These are phyloP conservation scores for Ephydatia muelleri DNA, from an alignment of 37 sponge, comb jelly and placozoan species.

Conservation along the genomic window DNA sequence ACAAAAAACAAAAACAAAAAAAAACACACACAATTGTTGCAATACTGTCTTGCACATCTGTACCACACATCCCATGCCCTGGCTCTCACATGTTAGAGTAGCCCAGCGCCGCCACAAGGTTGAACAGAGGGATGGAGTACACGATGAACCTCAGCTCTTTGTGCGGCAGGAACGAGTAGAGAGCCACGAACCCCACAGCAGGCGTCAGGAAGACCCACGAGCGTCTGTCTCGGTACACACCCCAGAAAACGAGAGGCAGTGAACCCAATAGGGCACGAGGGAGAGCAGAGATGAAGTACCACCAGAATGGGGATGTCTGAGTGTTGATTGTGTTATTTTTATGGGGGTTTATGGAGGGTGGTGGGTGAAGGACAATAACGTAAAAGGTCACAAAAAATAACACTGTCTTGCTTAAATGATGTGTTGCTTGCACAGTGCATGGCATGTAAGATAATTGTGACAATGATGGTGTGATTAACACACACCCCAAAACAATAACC, in stretches of 20 bases:
- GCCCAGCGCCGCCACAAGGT: constrained; percentile 70
- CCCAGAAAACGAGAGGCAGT: constrained; percentile 71
- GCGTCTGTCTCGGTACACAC: constrained; percentile 53
- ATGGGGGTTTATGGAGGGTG: too few relatives aligned
- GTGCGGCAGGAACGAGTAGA: constrained; percentile 97
- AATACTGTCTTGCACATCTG: constrained; percentile 4
- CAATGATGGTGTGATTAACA: too few relatives aligned
- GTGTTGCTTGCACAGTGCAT: too few relatives aligned
- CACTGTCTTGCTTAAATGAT: too few relatives aligned
- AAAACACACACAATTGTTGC: background rate
- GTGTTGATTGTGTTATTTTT: too few relatives aligned
- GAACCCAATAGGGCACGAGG: constrained; percentile 83
- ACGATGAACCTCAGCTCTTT: constrained; percentile 97
- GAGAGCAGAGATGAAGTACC: constrained; percentile 97
- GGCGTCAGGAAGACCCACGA: constrained; percentile 36
- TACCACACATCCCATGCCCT: background rate
- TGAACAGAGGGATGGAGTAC: constrained; percentile 91
- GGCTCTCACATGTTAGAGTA: constrained; percentile 73
- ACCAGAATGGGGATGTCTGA: constrained; percentile 83
- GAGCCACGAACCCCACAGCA: constrained; percentile 73
- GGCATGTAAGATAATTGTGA: background rate
- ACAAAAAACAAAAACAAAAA: background rate
- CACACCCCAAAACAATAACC: too few relatives aligned
- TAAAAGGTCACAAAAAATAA: too few relatives aligned
- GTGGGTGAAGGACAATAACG: too few relatives aligned